A percentile compares a stretch with the other conserved stretches of the same genome.
These are phyloP conservation scores for Xylota sylvarum DNA, from an alignment of 2,888 invertebrate species.

Conservation along the genomic window DNA sequence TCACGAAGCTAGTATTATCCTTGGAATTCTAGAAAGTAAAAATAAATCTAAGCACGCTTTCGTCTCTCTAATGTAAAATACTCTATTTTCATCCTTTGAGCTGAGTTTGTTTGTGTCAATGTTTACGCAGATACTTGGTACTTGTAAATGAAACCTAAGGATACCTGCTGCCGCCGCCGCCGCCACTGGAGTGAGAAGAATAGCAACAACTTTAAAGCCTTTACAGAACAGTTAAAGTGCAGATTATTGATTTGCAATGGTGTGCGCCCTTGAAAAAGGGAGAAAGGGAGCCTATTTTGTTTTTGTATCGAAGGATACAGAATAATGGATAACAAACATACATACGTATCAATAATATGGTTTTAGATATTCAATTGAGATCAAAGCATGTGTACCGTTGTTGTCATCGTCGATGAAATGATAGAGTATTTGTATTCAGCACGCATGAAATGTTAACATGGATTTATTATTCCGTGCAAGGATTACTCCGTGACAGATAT, in stretches of 20 bases:
- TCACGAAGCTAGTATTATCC: slow-evolving; percentile 1
- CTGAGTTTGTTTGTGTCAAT: neutral
- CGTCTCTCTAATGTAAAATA: neutral
- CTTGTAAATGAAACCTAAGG: neutral
- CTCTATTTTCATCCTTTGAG: slow-evolving; percentile 6
- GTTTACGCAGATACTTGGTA: neutral
- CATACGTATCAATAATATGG: slow-evolving; percentile 20
- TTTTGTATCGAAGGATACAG: neutral
- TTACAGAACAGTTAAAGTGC: neutral
- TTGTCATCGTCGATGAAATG: neutral
- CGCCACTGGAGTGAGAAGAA: neutral
- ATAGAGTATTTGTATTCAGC: neutral
- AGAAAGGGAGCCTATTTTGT: neutral
- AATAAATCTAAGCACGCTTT: neutral
- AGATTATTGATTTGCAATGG: slow-evolving; percentile 19
- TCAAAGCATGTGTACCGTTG: slow-evolving; percentile 13
- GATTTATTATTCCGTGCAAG: slow-evolving; percentile 45
- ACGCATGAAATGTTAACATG: slow-evolving; percentile 24
- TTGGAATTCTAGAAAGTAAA: neutral
- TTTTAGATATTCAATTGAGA: slow-evolving; percentile 27
- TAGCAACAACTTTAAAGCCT: neutral
- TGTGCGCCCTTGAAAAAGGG: neutral
- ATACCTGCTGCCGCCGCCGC: too few relatives aligned
- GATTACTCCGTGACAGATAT: slow-evolving; percentile 49
- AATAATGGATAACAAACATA: neutral